Base-by-base conservation (phyloP, 2,888 invertebrate genomes). In the Blomia tropicalis region DNA sequence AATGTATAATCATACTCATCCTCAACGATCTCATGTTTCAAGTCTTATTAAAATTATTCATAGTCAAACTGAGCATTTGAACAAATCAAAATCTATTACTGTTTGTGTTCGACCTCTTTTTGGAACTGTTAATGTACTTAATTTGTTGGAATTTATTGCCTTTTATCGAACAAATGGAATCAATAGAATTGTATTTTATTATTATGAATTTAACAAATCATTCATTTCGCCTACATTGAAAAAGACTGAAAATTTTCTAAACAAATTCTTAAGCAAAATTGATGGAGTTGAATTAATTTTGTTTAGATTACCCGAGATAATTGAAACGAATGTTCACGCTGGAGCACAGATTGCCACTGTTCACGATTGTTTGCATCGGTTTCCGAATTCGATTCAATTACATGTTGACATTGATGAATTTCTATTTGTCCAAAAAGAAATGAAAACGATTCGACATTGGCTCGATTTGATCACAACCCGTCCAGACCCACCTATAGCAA, bases 401-500 rank as follows among this genome's bases (percentile, higher is more conserved):
- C 62, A 62, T 30, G 58, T 62, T 19, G 62, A 62, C 36, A 58
- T 62, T 22, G 62, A 62, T 30, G 62, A 62, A 62, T 62, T 58
- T 43, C n/a, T 62, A 25, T 43, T 27, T 22, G 27, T 19, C n/a
- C 23, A 47, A 47, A 19, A 47, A 19, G 14, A 47, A 32, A 22
- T 1, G 43, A 23, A 44, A 32, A 4, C 23, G 41, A 2, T 41
- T 19, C 2, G 29, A 23, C 22, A 31, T 25, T 22, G 32, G 22
- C 2, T 22, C 25, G 1, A 61, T 32, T 11, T 1, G 7, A 7
- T 11, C 7, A 7, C n/a, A 7, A n/a, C 22, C 14, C 7, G 11
- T n/a, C 5, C 7, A n/a, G 5, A 7, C 51, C 7, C 7, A 7
- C 32, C 11, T 11, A 19, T 32, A 31, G 62, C 62, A n/a, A 36